A percentile compares a stretch with the other conserved stretches of the same genome.
phyloP scores from a whole-genome alignment of 2,797 vertebrate species.

The Rhinoraja longicauda region DNA sequence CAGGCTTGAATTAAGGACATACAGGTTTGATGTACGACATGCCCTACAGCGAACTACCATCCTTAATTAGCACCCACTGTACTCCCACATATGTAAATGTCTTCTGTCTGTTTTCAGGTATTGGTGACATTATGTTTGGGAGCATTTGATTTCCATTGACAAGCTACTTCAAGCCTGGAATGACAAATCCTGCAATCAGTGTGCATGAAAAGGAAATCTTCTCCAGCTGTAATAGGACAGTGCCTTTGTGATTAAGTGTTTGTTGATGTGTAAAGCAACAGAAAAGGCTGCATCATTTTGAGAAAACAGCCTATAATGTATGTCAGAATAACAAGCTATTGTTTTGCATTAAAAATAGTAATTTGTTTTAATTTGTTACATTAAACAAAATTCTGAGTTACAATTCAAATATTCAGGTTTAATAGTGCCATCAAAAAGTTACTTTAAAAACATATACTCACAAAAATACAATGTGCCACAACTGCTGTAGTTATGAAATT shows the following conservation, averaged over 20 bases:
- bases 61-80: neutral
- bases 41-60: neutral
- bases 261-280: constrained; percentile 15
- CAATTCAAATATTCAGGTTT: neutral
- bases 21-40: neutral
- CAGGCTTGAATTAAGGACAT: neutral
- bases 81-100: neutral
- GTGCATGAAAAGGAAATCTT: neutral
- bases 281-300: neutral
- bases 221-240: neutral
- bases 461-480: neutral
- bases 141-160: constrained; percentile 15
- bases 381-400: neutral
- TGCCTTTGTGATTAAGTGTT: constrained; percentile 3
- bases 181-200: constrained; percentile 19
- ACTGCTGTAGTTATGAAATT: neutral
- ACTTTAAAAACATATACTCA: neutral
- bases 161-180: constrained; percentile 1
- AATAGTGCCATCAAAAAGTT: neutral
- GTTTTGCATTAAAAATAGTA: neutral
- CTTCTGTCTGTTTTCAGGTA: constrained; percentile 28
- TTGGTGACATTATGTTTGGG: constrained; percentile 13
- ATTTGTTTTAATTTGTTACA: constrained; percentile 24
- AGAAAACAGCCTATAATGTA: neutral
- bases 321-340: neutral